These are phyloP conservation scores for Xanthorhoe designata DNA, from an alignment of 2,888 invertebrate species.

Conservation along the genomic window DNA sequence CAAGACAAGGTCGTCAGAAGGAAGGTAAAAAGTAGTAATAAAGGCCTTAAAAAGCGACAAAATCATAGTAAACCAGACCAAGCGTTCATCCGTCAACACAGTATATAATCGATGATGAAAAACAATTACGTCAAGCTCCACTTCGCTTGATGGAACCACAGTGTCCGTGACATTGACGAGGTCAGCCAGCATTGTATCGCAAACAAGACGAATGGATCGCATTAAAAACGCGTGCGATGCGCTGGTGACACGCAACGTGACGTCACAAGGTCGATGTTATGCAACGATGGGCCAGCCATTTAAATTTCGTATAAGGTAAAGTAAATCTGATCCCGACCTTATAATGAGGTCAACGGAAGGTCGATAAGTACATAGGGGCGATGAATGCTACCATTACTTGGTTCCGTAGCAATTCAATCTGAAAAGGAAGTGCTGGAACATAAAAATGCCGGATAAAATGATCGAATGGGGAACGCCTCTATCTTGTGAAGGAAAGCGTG, in stretches of 20 bases:
- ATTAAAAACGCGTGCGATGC: constrained; percentile 44
- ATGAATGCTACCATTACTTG: constrained; percentile 6
- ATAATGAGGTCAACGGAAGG: constrained; percentile 66
- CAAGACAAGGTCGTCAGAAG: neutral
- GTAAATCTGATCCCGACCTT: constrained; percentile 55
- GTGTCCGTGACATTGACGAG: constrained; percentile 72
- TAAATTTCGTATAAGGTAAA: constrained; percentile 30
- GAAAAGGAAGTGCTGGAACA: constrained; percentile 1
- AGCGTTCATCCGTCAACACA: constrained; percentile 30
- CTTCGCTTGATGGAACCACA: constrained; percentile 58
- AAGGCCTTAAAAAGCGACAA: neutral
- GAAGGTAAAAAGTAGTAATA: neutral
- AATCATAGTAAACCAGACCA: constrained; percentile 2
- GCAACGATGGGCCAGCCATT: constrained; percentile 37
- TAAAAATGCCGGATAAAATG: constrained; percentile 6
- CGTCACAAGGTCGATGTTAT: constrained; percentile 57
- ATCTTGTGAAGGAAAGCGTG: constrained; percentile 2
- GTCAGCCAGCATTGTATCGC: constrained; percentile 60
- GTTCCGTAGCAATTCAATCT: constrained; percentile 11
- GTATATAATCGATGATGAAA: constrained; percentile 51
- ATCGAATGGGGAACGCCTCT: constrained; percentile 6
- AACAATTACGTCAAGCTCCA: constrained; percentile 56
- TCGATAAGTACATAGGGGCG: constrained; percentile 48
- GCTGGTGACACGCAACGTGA: constrained; percentile 53
- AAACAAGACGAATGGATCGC: constrained; percentile 56